These are phyloP conservation scores for Apis laboriosa DNA, from an alignment of 1,140 invertebrate species.

Conservation along the genomic window DNA sequence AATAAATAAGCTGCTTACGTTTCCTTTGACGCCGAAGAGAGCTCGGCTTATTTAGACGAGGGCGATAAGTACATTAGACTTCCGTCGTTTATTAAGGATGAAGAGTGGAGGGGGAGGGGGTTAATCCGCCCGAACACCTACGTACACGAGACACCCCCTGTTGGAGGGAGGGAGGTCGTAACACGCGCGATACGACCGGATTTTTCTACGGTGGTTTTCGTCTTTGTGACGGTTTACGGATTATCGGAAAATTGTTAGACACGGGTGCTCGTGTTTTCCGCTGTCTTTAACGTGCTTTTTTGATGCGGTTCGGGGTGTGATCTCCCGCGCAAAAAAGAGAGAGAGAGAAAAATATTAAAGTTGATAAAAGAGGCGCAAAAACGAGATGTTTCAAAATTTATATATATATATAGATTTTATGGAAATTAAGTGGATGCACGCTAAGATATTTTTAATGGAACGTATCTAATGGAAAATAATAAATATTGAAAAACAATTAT, in stretches of 20 bases:
- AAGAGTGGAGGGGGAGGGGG: slow-evolving; percentile 14
- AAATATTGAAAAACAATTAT: too few species aligned
- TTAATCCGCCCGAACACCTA: slow-evolving; percentile 56
- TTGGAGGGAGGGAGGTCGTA: background rate
- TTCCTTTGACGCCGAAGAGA: slow-evolving; percentile 66
- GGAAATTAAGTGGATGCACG: too few species aligned
- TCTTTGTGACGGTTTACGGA: slow-evolving; percentile 32
- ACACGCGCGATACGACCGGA: background rate
- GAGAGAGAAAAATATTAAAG: background rate
- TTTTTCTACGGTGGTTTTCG: slow-evolving; percentile 20
- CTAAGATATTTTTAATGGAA: too few species aligned
- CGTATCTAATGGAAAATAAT: too few species aligned
- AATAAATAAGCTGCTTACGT: slow-evolving; percentile 77
- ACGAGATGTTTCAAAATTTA: too few species aligned
- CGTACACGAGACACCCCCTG: background rate
- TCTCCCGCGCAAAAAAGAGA: background rate
- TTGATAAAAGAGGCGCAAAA: slow-evolving; percentile 3
- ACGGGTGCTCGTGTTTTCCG: slow-evolving; percentile 18
- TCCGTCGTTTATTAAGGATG: slow-evolving; percentile 62
- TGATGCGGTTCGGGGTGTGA: background rate
- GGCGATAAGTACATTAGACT: slow-evolving; percentile 71
- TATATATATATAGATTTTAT: too few species aligned
- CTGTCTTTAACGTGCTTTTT: slow-evolving; percentile 32
- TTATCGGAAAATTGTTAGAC: slow-evolving; percentile 44
- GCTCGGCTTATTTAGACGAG: slow-evolving; percentile 69